phyloP scores from a whole-genome alignment of 2,797 vertebrate species.

The Malacoraja senta region DNA sequence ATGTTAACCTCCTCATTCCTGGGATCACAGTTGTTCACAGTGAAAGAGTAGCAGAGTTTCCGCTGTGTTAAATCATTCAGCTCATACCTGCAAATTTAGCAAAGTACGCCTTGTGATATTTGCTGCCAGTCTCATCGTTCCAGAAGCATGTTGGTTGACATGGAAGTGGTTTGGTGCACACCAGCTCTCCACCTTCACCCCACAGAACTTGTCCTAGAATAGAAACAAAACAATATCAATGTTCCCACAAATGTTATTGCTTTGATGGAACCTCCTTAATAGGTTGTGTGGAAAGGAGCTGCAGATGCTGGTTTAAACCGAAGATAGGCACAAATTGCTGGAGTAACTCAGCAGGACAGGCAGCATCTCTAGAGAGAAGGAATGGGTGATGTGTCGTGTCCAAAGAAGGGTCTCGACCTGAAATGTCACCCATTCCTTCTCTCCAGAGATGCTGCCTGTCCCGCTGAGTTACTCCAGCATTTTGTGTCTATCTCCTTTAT shows the following conservation, averaged over 20 bases:
- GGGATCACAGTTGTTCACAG: background rate
- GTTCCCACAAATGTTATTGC: background rate
- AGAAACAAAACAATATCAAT: conserved; percentile 33
- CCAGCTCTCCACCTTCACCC: conserved; percentile 90
- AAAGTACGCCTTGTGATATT: conserved; percentile 93
- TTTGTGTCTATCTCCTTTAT: background rate
- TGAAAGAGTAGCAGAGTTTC: too few species aligned
- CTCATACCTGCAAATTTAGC: conserved; percentile 75
- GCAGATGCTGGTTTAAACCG: too few species aligned
- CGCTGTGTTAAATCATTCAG: background rate
- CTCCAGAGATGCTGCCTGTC: too few species aligned
- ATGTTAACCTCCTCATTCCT: too few species aligned
- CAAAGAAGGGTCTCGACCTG: too few species aligned
- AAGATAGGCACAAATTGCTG: too few species aligned
- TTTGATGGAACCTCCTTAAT: background rate
- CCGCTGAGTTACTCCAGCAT: too few species aligned
- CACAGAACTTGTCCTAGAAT: conserved; percentile 75
- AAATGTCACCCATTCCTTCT: too few species aligned
- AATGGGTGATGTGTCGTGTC: too few species aligned
- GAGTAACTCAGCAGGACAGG: too few species aligned
- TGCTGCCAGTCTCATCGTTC: conserved; percentile 85
- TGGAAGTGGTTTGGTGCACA: conserved; percentile 85
- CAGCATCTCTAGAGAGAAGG: too few species aligned
- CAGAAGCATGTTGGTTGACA: conserved; percentile 95
- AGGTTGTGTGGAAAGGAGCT: too few species aligned